Conservation (phyloP, 37 sponge, comb jelly and placozoan species). For the Ianthella basta region DNA sequence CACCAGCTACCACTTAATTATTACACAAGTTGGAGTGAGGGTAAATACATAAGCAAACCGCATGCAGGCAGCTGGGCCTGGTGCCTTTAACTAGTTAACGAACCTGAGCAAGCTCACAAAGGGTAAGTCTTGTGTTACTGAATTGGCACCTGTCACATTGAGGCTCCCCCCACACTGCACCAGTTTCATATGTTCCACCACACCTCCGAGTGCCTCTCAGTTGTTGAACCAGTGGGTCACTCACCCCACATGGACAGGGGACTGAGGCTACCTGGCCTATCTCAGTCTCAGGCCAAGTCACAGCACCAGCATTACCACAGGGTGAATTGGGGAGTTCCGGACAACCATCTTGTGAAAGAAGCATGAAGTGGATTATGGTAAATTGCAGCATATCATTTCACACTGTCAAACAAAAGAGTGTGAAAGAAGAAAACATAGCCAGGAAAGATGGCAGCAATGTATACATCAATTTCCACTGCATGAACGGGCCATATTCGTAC, state of each 20-base stretch:
- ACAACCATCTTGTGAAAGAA: constrained; percentile 19
- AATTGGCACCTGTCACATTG: constrained; percentile 35
- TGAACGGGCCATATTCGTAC: no score
- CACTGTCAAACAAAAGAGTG: no score
- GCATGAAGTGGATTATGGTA: no score
- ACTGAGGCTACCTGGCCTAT: constrained; percentile 27
- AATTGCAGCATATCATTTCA: no score
- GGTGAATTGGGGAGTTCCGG: neutral
- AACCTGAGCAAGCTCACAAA: constrained; percentile 50
- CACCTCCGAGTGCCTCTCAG: constrained; percentile 27
- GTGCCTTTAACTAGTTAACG: no score
- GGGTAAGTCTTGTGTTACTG: neutral
- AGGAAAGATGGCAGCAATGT: no score
- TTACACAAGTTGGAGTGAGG: no score
- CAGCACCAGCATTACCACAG: neutral
- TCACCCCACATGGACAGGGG: constrained; percentile 50
- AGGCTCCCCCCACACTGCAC: constrained; percentile 47
- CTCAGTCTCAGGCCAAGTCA: constrained; percentile 48
- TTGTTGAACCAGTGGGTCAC: neutral
- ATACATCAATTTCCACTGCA: no score
- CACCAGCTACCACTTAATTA: no score
- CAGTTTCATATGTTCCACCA: constrained; percentile 47
- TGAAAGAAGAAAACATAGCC: no score
- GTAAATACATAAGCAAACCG: no score
- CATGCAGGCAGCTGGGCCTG: no score